Evolutionary conservation across 2,888 invertebrate genomes (phyloP), one percentile per base, ranked within the genome.

Genomic region (Eudemis profundana): DNA sequence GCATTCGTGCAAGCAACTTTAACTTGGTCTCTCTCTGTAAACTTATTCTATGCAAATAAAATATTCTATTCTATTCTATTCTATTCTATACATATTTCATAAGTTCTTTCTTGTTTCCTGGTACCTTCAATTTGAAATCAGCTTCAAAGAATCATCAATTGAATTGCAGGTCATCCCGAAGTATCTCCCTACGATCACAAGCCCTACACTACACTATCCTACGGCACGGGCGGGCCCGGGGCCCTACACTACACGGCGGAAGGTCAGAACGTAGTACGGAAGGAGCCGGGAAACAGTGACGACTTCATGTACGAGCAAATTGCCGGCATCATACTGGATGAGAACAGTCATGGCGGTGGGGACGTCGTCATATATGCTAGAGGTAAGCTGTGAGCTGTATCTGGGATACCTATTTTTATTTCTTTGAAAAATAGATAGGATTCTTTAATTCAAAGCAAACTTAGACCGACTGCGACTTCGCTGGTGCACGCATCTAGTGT

Each of bases 321-420:
- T 70, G 95, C 96, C 0, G 94, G 93, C 0, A 94, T 96, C 36
- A 92, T 94, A 69, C 93, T 95, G 3, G 94, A 95, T 71, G 96
- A 97, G 81, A 96, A 96, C 75, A 93, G 94, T 36, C 97, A 97
- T 72, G 96, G 96, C 0, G 97, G 97, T 0, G 96, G 96, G 15
- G 98, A 98, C 84, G 98, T 98, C 0, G 92, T 95, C 1, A 93
- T 98, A 59, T 97, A 97, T 85, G 97, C 98, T 27, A 93, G 90
- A 85, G 97, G 96, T 90, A 62, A 71, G 65, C 56, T n/a, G 7
- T 61, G 12, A 29, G 23, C 4, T n/a, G n/a, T n/a, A 4, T n/a
- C 7, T 36, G 3, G 23, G 33, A 2, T n/a, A n/a, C n/a, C n/a
- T n/a, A n/a, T n/a, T n/a, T n/a, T n/a, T n/a, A n/a, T n/a, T n/a